These are phyloP conservation scores for Gallinago jamesoni DNA, from an alignment of 2,113 vertebrate genomes.

Conservation along the genomic window DNA sequence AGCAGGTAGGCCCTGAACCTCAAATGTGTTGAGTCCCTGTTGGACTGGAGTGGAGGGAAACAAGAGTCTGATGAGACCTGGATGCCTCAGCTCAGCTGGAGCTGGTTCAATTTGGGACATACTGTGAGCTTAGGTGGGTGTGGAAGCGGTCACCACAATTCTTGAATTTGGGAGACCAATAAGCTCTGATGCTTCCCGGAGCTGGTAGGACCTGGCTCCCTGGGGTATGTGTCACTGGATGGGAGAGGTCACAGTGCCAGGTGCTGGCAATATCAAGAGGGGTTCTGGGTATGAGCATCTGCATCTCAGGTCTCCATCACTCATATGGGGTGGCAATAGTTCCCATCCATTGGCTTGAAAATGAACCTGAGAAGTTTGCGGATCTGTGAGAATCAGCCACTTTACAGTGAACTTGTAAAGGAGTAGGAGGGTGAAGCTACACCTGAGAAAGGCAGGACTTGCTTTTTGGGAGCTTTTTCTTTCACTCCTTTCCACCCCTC, in stretches of 20 bases:
- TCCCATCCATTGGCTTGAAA: background rate
- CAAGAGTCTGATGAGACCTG: background rate
- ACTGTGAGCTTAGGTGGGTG: background rate
- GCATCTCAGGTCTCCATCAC: background rate
- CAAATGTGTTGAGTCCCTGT: background rate
- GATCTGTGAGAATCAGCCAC: background rate
- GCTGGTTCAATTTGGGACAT: background rate
- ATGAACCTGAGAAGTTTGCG: background rate
- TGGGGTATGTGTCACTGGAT: background rate
- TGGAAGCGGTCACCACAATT: background rate
- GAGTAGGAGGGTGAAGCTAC: background rate
- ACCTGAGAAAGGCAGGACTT: background rate
- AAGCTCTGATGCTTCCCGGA: background rate
- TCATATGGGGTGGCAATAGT: background rate
- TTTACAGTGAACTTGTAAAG: background rate
- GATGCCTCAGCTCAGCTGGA: accelerated
- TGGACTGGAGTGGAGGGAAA: background rate
- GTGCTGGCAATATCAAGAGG: background rate
- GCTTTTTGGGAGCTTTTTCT: background rate
- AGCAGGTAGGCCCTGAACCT: background rate
- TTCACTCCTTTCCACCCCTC: background rate
- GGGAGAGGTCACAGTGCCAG: background rate
- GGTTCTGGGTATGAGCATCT: background rate
- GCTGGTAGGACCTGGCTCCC: background rate
- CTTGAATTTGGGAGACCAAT: background rate